phyloP scores from a whole-genome alignment of 2,888 invertebrate genomes.

The Volucella inflata region DNA sequence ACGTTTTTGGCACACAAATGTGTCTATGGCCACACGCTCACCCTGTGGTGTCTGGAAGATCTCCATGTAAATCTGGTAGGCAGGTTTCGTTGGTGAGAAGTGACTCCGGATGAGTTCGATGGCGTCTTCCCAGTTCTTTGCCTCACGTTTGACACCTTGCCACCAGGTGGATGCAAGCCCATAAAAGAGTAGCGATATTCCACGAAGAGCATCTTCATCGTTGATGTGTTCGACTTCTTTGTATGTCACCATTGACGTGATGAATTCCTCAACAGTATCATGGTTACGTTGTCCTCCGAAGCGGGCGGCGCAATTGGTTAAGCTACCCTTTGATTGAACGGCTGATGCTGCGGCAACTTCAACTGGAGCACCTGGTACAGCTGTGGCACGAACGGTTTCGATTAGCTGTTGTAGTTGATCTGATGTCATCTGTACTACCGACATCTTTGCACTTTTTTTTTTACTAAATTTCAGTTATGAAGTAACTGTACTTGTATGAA shows the following conservation, averaged over 20 bases:
- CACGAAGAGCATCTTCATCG: constrained; percentile 81
- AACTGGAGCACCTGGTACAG: constrained; percentile 74
- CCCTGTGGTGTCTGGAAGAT: constrained; percentile 80
- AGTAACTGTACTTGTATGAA: too few relatives aligned
- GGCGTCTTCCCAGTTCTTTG: constrained; percentile 81
- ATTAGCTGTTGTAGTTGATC: constrained; percentile 81
- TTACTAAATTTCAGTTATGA: too few relatives aligned
- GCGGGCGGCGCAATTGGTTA: constrained; percentile 78
- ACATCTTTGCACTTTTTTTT: constrained; percentile 34
- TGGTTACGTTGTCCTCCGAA: constrained; percentile 80
- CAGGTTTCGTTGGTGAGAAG: constrained; percentile 81
- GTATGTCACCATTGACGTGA: constrained; percentile 79
- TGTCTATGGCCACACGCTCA: constrained; percentile 79
- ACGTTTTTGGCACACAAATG: constrained; percentile 80
- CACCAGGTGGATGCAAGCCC: constrained; percentile 82
- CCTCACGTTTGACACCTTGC: constrained; percentile 82
- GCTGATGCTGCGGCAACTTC: constrained; percentile 41
- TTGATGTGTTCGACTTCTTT: constrained; percentile 81
- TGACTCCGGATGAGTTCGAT: constrained; percentile 80
- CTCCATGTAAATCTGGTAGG: constrained; percentile 82
- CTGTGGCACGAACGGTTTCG: constrained; percentile 79
- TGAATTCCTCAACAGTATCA: constrained; percentile 81
- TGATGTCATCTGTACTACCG: constrained; percentile 79
- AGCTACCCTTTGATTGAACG: constrained; percentile 78
- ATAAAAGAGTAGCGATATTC: constrained; percentile 80